These are phyloP conservation scores for Melanchra persicariae DNA, from an alignment of 2,888 invertebrate species.

Conservation along the genomic window DNA sequence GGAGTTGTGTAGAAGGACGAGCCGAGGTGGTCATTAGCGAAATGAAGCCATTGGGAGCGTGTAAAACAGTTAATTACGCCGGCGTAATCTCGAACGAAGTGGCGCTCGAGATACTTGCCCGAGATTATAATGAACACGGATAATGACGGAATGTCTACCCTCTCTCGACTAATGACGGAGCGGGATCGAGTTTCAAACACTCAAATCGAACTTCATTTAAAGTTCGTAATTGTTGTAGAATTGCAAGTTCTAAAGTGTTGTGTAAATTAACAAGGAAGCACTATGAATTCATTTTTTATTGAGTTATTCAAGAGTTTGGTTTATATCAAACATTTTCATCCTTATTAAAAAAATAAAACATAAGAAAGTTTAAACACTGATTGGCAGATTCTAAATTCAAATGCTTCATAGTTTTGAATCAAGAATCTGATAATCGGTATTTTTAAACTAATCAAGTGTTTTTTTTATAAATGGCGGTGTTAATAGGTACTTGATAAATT, in stretches of 20 bases:
- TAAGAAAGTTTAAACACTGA: too few species aligned
- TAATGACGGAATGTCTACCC: slow-evolving; percentile 69
- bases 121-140: slow-evolving; percentile 76
- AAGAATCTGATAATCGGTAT: too few species aligned
- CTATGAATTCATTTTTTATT: background rate
- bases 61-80: slow-evolving; percentile 89
- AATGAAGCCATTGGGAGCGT: slow-evolving; percentile 89
- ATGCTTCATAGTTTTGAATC: background rate
- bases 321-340: too few species aligned
- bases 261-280: slow-evolving; percentile 18
- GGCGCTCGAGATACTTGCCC: slow-evolving; percentile 73
- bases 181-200: slow-evolving; percentile 44
- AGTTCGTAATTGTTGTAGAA: slow-evolving; percentile 25
- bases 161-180: slow-evolving; percentile 54
- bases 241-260: slow-evolving; percentile 14
- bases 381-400: background rate
- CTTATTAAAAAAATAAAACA: too few species aligned
- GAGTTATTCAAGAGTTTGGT: too few species aligned
- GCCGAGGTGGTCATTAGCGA: slow-evolving; percentile 85
- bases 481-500: too few species aligned
- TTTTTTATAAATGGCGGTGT: too few species aligned
- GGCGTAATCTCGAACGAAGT: slow-evolving; percentile 77
- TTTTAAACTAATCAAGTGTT: too few species aligned
- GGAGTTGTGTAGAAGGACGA: slow-evolving; percentile 75
- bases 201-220: slow-evolving; percentile 36